These are phyloP conservation scores for Galleria mellonella DNA, from an alignment of 1,140 invertebrate species.

Conservation along the genomic window DNA sequence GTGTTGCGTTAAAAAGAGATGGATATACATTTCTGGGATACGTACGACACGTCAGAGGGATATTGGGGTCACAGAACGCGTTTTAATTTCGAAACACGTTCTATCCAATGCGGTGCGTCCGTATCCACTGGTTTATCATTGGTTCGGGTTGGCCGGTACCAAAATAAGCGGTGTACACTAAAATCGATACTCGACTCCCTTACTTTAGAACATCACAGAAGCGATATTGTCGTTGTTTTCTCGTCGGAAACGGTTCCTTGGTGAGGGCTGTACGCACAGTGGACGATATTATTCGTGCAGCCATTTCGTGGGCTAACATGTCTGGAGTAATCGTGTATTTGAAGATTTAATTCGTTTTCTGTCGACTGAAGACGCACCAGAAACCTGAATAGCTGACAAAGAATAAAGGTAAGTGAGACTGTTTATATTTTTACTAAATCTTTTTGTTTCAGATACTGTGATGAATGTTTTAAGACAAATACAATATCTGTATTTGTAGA, in stretches of 20 bases:
- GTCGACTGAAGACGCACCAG: constrained; percentile 45
- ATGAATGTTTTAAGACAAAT: no score
- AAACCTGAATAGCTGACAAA: constrained; percentile 23
- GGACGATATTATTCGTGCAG: constrained; percentile 47
- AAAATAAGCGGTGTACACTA: constrained; percentile 18
- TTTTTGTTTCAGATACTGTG: no score
- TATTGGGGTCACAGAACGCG: constrained; percentile 65
- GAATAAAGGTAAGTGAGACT: constrained; percentile 35
- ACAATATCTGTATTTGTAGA: no score
- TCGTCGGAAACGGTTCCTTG: constrained; percentile 24
- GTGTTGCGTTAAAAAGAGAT: constrained; percentile 39
- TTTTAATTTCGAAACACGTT: constrained; percentile 70
- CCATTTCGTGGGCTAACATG: constrained; percentile 64
- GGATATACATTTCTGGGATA: constrained; percentile 27
- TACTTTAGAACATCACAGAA: not conserved
- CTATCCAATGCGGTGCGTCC: constrained; percentile 62
- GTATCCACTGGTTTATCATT: constrained; percentile 48
- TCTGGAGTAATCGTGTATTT: constrained; percentile 47
- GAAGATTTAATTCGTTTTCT: constrained; percentile 55
- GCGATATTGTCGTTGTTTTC: constrained; percentile 23
- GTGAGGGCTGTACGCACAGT: constrained; percentile 19
- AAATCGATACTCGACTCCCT: constrained; percentile 48
- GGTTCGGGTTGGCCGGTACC: constrained; percentile 47
- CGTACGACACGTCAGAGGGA: constrained; percentile 23
- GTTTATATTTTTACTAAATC: no score